Conservation (phyloP, 2,113 vertebrate species). For the Zonotrichia leucophrys region DNA sequence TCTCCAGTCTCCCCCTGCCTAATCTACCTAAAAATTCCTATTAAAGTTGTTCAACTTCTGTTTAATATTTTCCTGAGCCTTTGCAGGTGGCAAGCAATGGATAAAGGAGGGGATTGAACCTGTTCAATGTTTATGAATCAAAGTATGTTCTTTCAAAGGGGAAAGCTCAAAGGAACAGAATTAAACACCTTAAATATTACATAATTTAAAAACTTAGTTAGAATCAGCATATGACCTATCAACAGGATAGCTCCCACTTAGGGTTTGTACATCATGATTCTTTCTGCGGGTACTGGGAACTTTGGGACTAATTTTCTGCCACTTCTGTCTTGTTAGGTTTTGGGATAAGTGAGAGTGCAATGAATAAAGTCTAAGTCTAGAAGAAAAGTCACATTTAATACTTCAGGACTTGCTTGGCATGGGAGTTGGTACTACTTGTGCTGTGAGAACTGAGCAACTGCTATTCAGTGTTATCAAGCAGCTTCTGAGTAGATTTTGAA, state of each 20-base stretch:
- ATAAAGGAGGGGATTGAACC: background rate
- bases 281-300: background rate
- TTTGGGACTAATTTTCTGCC: background rate
- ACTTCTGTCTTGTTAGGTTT: background rate
- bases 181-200: background rate
- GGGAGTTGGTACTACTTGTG: background rate
- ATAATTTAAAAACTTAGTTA: rapidly evolving
- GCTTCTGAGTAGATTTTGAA: background rate
- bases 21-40: background rate
- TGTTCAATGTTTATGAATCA: background rate
- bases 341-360: background rate
- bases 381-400: background rate
- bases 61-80: background rate
- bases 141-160: background rate
- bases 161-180: background rate
- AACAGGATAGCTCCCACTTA: background rate
- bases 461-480: background rate
- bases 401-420: background rate
- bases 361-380: background rate
- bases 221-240: background rate
- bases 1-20: too few species aligned
- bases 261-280: background rate
- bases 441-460: background rate
- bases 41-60: background rate
- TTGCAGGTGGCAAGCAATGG: background rate